phyloP scores from a whole-genome alignment of 1,140 invertebrate genomes.

The Bombus breviceps region DNA sequence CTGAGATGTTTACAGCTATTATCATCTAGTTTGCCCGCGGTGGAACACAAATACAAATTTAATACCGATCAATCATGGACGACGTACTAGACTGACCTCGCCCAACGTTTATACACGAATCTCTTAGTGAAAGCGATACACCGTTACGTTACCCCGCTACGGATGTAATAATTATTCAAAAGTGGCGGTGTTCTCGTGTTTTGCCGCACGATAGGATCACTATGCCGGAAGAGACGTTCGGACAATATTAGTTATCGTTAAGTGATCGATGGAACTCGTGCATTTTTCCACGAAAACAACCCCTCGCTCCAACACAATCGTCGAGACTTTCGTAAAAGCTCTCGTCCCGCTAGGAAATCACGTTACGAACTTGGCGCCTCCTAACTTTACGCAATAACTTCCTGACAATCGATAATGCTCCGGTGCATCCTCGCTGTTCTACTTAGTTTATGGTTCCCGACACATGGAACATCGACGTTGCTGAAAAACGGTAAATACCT shows the following conservation, averaged over 20 bases:
- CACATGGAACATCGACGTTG: background rate
- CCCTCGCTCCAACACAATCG: background rate
- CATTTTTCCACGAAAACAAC: conserved; percentile 25
- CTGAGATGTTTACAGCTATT: conserved; percentile 20
- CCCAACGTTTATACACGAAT: background rate
- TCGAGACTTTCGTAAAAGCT: background rate
- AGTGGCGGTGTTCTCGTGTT: conserved; percentile 1
- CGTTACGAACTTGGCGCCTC: background rate
- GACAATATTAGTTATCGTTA: conserved; percentile 4
- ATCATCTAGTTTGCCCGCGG: conserved; percentile 5
- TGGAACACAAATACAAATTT: conserved; percentile 15
- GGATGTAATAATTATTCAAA: conserved; percentile 34
- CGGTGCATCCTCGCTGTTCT: conserved; percentile 35
- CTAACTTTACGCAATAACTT: conserved; percentile 43
- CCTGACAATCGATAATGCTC: conserved; percentile 46
- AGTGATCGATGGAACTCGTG: conserved; percentile 21
- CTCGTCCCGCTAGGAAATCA: background rate
- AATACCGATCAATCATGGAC: conserved; percentile 15
- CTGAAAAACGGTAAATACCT: conserved; percentile 19
- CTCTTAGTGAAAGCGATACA: conserved; percentile 16
- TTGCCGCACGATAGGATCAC: background rate
- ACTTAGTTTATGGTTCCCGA: conserved; percentile 10
- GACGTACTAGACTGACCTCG: conserved; percentile 17
- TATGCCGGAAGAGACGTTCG: conserved; percentile 11
- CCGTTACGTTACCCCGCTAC: background rate